phyloP scores from a whole-genome alignment of 2,113 vertebrate genomes.

The Jacana jacana region DNA sequence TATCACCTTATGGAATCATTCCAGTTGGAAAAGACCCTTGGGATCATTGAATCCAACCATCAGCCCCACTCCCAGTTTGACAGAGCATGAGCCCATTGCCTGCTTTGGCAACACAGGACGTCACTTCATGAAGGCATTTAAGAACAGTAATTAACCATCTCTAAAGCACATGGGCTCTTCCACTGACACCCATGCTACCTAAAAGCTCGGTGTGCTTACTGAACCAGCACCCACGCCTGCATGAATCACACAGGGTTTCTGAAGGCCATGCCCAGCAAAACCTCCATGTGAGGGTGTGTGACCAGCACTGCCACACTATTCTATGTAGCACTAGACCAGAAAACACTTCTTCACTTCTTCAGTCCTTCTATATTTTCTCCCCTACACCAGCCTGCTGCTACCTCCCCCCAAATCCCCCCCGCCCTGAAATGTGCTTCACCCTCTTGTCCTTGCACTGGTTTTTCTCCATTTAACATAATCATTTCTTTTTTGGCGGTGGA shows the following conservation, averaged over 20 bases:
- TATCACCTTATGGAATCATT: not conserved
- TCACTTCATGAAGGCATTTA: not conserved
- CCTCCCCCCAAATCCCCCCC: not conserved
- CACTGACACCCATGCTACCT: not conserved
- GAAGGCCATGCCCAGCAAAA: not conserved
- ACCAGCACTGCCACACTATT: not conserved
- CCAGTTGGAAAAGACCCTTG: too few relatives aligned
- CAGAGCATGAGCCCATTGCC: not conserved
- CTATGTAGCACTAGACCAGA: not conserved
- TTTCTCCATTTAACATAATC: not conserved
- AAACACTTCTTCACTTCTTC: not conserved
- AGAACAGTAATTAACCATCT: not conserved
- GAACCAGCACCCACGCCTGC: not conserved
- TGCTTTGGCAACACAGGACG: not conserved
- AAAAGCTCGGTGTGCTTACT: not conserved
- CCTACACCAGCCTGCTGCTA: too few relatives aligned
- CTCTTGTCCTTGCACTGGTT: rapidly evolving
- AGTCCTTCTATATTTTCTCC: not conserved
- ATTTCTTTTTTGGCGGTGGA: not conserved
- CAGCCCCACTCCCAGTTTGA: not conserved
- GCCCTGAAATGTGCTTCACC: not conserved
- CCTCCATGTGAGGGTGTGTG: rapidly evolving
- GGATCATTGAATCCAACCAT: too few relatives aligned
- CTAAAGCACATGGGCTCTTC: not conserved
- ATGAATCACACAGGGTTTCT: not conserved